Conservation (phyloP, 1,140 invertebrate genomes). For the Cotesia typhae region DNA sequence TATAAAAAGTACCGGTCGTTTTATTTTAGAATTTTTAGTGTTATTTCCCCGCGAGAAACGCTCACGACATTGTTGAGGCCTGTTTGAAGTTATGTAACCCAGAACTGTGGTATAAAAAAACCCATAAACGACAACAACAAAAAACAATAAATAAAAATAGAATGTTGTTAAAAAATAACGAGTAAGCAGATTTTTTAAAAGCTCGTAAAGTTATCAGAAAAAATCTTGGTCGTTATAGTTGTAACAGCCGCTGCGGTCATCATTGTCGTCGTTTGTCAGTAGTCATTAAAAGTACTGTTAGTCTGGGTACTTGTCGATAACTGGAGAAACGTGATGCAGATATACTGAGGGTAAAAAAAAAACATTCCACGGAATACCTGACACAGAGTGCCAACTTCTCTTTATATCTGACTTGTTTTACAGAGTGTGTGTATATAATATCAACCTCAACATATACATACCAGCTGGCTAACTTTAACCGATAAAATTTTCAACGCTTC, state of each 20-base stretch:
- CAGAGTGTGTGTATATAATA: no score
- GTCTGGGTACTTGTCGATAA: constrained; percentile 6
- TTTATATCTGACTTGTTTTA: not conserved
- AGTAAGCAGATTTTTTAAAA: not conserved
- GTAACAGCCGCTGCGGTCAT: no score
- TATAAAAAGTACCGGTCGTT: constrained; percentile 10
- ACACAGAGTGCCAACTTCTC: constrained; percentile 1
- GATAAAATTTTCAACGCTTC: no score
- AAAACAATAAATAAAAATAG: not conserved
- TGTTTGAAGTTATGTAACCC: no score
- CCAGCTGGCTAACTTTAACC: no score
- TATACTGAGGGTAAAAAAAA: not conserved
- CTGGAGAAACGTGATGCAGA: not conserved
- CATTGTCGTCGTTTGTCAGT: not conserved
- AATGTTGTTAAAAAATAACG: not conserved
- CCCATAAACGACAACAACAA: not conserved
- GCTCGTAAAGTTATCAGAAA: no score
- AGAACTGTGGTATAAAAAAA: not conserved
- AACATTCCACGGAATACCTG: not conserved
- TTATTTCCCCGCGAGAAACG: not conserved
- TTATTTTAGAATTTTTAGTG: constrained; percentile 2
- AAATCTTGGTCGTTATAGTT: no score
- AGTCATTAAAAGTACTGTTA: constrained; percentile 4
- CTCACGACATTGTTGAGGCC: not conserved
- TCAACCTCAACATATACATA: no score